Evolutionary conservation across 2,113 vertebrate species (phyloP).

Genomic region (Panurus biarmicus): DNA sequence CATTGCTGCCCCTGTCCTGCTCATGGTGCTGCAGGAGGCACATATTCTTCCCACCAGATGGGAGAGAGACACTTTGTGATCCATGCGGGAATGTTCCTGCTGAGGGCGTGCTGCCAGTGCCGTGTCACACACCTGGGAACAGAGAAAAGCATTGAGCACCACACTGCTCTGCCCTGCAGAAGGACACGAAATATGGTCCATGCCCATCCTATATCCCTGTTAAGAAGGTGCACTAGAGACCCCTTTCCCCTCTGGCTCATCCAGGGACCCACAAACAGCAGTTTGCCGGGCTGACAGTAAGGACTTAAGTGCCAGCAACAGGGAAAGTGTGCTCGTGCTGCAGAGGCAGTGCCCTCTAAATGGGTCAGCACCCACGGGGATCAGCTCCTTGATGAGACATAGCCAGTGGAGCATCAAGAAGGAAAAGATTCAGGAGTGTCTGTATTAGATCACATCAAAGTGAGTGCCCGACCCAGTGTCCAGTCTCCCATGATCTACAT

Average conservation of each 20-base stretch:
- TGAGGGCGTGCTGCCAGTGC: not conserved
- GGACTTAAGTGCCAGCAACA: not conserved
- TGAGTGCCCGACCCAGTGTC: not conserved
- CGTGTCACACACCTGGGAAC: not conserved
- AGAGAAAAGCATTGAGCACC: not conserved
- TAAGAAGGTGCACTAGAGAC: not conserved
- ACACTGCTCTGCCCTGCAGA: not conserved
- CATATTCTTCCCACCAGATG: not conserved
- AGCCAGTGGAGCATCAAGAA: not conserved
- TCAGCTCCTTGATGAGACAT: not conserved
- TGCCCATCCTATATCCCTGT: not conserved
- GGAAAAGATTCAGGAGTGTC: not conserved
- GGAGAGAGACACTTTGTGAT: not conserved
- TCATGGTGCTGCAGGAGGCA: not conserved
- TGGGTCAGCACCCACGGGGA: not conserved
- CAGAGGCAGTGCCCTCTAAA: not conserved
- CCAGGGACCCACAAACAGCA: not conserved
- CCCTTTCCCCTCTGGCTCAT: not conserved
- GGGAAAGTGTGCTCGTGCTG: rapidly evolving
- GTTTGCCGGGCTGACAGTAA: not conserved
- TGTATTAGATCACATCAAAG: not conserved
- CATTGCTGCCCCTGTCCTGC: not conserved
- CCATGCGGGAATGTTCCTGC: not conserved
- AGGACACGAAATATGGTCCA: not conserved
- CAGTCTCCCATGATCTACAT: not conserved